Evolutionary conservation across 2,113 vertebrate genomes (phyloP), one percentile per base, ranked within the genome.

Genomic region (Rhinolophus ferrumequinum): DNA sequence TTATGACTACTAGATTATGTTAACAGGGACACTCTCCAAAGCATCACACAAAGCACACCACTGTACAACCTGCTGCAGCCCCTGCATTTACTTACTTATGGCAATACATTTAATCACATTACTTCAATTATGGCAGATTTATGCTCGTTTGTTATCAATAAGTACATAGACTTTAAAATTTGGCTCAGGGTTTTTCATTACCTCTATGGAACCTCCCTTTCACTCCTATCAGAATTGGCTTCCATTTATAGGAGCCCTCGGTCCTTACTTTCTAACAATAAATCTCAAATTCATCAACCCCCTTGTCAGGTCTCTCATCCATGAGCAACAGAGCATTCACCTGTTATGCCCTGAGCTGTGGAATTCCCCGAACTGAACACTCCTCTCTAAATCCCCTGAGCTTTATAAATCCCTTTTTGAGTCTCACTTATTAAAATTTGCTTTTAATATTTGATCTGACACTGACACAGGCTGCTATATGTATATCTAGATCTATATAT

Each of bases 261-360:
- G 97, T 97, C 96, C 97, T 93, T 89, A 94, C 95, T 98, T 98
- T 98, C 97, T 97, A 98, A 98, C 98, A 98, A 98, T 98, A 98
- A 98, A 99, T 98, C 98, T 98, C 97, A 98, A 98, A 98, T 98
- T 98, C 98, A 98, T 99, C 98, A 98, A 88, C 81, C 94, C 88
- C 96, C 93, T 98, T 98, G 98, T 98, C 97, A 97, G 95, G 95
- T 90, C 92, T 98, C 97, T 98, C 97, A 98, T 97, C 97, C 98
- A 96, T 97, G 98, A 93, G 98, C 96, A 98, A 93, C 96, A 97
- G 98, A 98, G 98, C 98, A 97, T 98, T 98, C 98, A 98, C 98
- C 97, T 98, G 96, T 94, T 96, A 93, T 95, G 90, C 82, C 98
- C 97, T 96, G 70, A 98, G 97, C 96, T 95, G 54, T 97, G 98